Percentiles rank a stretch among this genome's conserved stretches.
These are phyloP conservation scores for Rhinogobio ventralis DNA, from an alignment of 2,797 vertebrate genomes.

Conservation along the genomic window DNA sequence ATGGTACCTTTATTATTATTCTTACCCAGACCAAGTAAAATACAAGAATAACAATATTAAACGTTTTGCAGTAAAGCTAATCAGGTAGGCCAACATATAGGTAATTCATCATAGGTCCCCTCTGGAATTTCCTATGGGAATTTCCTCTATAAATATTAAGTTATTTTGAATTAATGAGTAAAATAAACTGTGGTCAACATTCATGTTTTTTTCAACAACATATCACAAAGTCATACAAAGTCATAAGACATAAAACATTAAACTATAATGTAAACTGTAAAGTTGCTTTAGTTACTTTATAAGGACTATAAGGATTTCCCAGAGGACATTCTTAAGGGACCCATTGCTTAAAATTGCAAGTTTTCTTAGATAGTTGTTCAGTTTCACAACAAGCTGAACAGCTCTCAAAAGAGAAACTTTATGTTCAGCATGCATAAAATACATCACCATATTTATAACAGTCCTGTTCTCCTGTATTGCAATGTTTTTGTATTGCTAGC, in stretches of 20 bases:
- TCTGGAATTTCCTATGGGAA: not conserved
- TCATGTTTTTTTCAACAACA: not conserved
- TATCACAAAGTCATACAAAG: constrained; percentile 2
- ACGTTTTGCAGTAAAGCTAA: not conserved
- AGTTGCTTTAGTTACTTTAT: not conserved
- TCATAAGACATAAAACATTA: not conserved
- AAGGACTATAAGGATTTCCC: not conserved
- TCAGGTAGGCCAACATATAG: not conserved
- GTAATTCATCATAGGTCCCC: not conserved
- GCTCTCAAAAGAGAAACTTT: not conserved
- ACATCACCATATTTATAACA: constrained; percentile 10
- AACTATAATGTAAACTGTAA: not conserved
- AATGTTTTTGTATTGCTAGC: not conserved
- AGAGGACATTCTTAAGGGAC: not conserved
- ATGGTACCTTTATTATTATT: not conserved
- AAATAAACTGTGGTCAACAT: not conserved
- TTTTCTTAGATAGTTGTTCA: not conserved
- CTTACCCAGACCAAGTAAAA: not conserved
- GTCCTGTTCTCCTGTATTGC: not conserved
- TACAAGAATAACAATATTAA: not conserved
- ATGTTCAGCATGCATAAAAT: not conserved
- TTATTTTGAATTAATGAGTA: not conserved
- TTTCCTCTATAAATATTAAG: not conserved
- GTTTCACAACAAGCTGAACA: not conserved
- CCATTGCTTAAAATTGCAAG: not conserved